Percentiles rank a stretch among this genome's conserved stretches.
phyloP scores from a whole-genome alignment of 2,797 vertebrate species.

The Otolemur crassicaudatus region DNA sequence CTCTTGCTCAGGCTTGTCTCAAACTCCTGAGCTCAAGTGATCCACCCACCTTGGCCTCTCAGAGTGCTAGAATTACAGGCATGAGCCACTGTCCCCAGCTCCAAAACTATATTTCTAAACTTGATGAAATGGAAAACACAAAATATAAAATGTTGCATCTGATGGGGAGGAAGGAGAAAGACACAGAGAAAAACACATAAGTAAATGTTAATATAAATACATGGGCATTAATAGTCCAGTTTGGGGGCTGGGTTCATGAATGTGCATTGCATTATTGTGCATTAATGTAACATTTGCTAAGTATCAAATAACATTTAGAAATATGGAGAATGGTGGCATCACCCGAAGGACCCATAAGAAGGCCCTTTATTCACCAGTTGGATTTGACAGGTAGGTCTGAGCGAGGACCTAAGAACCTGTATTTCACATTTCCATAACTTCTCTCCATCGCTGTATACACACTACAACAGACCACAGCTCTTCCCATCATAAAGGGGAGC shows the following conservation, averaged over 20 bases:
- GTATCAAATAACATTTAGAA: slow-evolving; percentile 12
- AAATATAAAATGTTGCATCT: background rate
- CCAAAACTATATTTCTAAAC: background rate
- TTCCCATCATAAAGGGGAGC: background rate
- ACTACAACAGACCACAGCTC: too few relatives aligned
- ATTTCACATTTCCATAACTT: background rate
- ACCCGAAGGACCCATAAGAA: background rate
- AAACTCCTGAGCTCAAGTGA: too few relatives aligned
- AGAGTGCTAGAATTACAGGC: too few relatives aligned
- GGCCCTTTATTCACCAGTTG: background rate
- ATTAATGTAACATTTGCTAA: background rate
- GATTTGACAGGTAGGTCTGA: background rate
- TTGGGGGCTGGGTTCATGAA: background rate
- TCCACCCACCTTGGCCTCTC: too few relatives aligned
- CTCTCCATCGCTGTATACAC: background rate
- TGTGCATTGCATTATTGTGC: background rate
- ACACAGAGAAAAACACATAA: background rate
- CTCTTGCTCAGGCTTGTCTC: too few relatives aligned
- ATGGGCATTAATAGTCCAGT: background rate
- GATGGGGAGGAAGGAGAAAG: background rate
- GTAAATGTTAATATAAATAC: background rate
- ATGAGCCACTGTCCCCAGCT: too few relatives aligned
- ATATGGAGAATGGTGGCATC: background rate
- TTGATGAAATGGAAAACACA: background rate
- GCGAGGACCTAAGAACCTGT: background rate